Percentiles rank a stretch among this genome's conserved stretches.
Evolutionary conservation across 1,140 invertebrate species (phyloP).

Genomic region (Drosophila parvula): DNA sequence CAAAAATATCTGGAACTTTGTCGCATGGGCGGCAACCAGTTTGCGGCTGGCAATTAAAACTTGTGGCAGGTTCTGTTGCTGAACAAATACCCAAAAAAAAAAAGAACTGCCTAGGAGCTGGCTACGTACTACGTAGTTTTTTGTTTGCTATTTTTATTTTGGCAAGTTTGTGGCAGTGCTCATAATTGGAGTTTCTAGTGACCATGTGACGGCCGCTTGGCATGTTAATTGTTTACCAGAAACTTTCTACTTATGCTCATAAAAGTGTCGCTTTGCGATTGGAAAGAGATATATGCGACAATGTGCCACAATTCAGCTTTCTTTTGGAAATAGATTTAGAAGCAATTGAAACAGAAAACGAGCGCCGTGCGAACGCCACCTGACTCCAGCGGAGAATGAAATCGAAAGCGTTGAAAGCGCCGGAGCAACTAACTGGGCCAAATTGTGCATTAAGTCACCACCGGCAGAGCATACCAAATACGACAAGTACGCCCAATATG

Average conservation of each 20-base stretch:
- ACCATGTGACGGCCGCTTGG: constrained; percentile 51
- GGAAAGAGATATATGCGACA: constrained; percentile 61
- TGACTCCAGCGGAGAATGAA: constrained; percentile 64
- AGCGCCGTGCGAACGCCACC: constrained; percentile 25
- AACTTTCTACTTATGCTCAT: constrained; percentile 80
- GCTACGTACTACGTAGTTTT: constrained; percentile 5
- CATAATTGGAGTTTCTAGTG: constrained; percentile 62
- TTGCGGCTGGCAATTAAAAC: constrained; percentile 65
- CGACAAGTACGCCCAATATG: constrained; percentile 9
- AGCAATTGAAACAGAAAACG: constrained; percentile 81
- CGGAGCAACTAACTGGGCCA: constrained; percentile 70
- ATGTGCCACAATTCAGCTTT: constrained; percentile 73
- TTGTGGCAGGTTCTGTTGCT: constrained; percentile 51
- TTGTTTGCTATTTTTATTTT: constrained; percentile 34
- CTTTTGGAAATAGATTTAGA: constrained; percentile 76
- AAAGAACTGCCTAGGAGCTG: constrained; percentile 32
- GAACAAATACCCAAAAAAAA: neutral
- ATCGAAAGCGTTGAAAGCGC: constrained; percentile 77
- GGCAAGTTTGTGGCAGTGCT: constrained; percentile 46
- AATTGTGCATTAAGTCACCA: constrained; percentile 72
- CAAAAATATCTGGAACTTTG: constrained; percentile 57
- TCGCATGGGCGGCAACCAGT: constrained; percentile 51
- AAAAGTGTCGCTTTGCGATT: constrained; percentile 76
- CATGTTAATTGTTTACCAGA: constrained; percentile 75
- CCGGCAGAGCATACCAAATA: constrained; percentile 70